A percentile compares a stretch with the other conserved stretches of the same genome.
Evolutionary conservation across 2,888 invertebrate genomes (phyloP).

Genomic region (Acanthosepion lycidas): DNA sequence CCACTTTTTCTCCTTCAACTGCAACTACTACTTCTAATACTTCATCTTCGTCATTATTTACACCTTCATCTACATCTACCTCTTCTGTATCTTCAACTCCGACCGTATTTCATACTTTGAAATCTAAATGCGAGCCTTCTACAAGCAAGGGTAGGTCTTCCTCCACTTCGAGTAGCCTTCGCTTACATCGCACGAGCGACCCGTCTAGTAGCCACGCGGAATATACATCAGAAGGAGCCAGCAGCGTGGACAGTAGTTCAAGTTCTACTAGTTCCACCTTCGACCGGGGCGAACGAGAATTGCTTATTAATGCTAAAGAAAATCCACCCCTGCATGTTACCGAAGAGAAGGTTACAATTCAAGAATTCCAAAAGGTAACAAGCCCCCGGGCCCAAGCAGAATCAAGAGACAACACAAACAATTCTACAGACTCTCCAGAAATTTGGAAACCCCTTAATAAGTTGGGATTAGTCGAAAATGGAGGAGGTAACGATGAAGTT

Average conservation of each 20-base stretch:
- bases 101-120: slow-evolving; percentile 8
- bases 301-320: neutral
- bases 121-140: slow-evolving; percentile 44
- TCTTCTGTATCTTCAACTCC: slow-evolving; percentile 37
- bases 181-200: slow-evolving; percentile 34
- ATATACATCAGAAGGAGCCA: slow-evolving; percentile 35
- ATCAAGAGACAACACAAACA: neutral
- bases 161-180: slow-evolving; percentile 38
- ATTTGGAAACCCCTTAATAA: neutral
- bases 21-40: slow-evolving; percentile 42
- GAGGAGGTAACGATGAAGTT: neutral
- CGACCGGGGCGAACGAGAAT: neutral
- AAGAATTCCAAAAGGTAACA: slow-evolving; percentile 38
- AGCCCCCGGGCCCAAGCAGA: slow-evolving; percentile 13
- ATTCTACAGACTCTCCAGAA: neutral
- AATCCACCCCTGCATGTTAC: neutral
- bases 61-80: slow-evolving; percentile 36
- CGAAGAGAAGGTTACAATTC: slow-evolving; percentile 24
- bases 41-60: slow-evolving; percentile 5
- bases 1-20: slow-evolving; percentile 33
- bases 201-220: neutral
- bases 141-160: slow-evolving; percentile 44
- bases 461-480: neutral
- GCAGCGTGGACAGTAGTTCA: slow-evolving; percentile 38
- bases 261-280: slow-evolving; percentile 41